These are phyloP conservation scores for Muscicapa comitata DNA, from an alignment of 2,797 vertebrate species.

Conservation along the genomic window DNA sequence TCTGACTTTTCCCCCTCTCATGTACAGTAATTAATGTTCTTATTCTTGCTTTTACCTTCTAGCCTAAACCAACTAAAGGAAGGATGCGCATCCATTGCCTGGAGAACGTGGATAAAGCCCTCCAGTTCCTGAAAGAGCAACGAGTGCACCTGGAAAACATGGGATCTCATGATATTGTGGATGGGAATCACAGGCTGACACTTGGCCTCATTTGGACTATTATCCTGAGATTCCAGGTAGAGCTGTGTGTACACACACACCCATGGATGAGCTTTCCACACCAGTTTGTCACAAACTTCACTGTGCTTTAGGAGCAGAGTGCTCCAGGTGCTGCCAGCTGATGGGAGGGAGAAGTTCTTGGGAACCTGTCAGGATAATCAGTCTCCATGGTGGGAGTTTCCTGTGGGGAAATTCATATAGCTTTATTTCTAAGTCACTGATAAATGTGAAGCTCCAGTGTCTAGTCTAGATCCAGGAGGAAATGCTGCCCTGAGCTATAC, in stretches of 20 bases:
- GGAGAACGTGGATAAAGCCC: conserved; percentile 86
- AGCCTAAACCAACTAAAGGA: conserved; percentile 88
- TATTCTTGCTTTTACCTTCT: background rate
- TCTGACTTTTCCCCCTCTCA: background rate
- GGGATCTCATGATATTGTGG: conserved; percentile 97
- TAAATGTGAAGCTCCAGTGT: background rate
- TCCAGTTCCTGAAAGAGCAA: conserved; percentile 97
- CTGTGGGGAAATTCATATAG: background rate
- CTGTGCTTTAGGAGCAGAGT: background rate
- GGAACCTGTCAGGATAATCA: background rate
- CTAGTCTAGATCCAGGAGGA: background rate
- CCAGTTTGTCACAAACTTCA: background rate
- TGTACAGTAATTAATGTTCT: background rate
- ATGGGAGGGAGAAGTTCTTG: background rate
- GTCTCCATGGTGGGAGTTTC: background rate
- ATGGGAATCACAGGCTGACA: conserved; percentile 94
- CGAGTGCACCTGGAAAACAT: conserved; percentile 97
- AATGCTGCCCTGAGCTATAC: background rate
- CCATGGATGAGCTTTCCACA: accelerated
- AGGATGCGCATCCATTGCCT: conserved; percentile 90
- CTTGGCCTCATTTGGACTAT: conserved; percentile 98
- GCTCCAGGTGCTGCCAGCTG: background rate
- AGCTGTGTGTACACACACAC: background rate
- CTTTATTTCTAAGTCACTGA: background rate
- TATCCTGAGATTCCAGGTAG: conserved; percentile 91